Evolutionary conservation across 2,113 vertebrate genomes (phyloP).

Genomic region (Ailuropoda melanoleuca): DNA sequence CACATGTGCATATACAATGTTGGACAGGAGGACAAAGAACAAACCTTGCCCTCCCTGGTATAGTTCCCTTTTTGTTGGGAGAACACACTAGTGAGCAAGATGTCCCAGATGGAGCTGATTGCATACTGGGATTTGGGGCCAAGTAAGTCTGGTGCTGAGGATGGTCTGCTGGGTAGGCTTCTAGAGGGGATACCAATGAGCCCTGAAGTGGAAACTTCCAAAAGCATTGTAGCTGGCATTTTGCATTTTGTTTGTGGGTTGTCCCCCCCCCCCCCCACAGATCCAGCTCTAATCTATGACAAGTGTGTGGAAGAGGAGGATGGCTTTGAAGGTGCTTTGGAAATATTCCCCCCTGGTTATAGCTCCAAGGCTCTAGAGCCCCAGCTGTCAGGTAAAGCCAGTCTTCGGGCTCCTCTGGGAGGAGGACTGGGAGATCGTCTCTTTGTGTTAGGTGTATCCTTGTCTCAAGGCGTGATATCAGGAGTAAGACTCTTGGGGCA

Average conservation of each 20-base stretch:
- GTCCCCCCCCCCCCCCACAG: constrained; percentile 72
- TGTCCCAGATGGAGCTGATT: background rate
- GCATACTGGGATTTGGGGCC: background rate
- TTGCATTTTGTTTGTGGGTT: background rate
- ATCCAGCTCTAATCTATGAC: constrained; percentile 94
- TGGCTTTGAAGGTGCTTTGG: constrained; percentile 92
- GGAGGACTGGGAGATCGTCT: background rate
- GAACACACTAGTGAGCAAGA: background rate
- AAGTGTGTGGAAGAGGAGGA: constrained; percentile 94
- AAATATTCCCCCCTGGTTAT: constrained; percentile 93
- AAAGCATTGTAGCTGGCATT: background rate
- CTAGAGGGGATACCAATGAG: background rate
- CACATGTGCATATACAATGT: background rate
- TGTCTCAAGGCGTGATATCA: background rate
- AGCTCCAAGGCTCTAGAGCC: constrained; percentile 92
- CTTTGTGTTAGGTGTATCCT: background rate
- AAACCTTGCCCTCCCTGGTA: background rate
- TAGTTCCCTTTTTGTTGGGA: background rate
- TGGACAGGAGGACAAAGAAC: background rate
- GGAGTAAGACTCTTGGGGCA: background rate
- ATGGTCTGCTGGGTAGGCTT: background rate
- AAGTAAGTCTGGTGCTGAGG: background rate
- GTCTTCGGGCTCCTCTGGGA: background rate
- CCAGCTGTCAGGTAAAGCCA: constrained; percentile 93
- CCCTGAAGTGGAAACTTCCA: background rate